Evolutionary conservation across 2,888 invertebrate species (phyloP).

Genomic region (Eurytoma adleriae): DNA sequence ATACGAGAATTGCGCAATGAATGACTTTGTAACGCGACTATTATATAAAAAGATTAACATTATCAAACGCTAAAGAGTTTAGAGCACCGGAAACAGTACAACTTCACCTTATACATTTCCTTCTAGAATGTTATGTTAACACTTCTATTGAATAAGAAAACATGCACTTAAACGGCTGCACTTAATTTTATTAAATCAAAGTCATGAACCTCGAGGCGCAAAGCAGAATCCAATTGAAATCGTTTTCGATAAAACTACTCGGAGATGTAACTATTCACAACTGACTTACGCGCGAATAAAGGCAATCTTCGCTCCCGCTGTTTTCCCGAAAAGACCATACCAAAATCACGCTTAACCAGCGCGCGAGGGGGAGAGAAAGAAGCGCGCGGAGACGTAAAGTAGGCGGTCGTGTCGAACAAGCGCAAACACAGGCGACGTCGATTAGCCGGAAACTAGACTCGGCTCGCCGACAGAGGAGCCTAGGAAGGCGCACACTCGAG

Average conservation of each 20-base stretch:
- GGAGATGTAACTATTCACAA: not conserved
- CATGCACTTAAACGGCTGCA: conserved; percentile 35
- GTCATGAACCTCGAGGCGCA: not conserved
- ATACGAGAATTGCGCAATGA: not conserved
- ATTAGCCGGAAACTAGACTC: no score
- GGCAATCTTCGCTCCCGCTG: no score
- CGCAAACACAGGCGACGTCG: no score
- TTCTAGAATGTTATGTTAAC: not conserved
- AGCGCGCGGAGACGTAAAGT: not conserved
- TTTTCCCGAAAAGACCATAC: not conserved
- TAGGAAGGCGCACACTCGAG: conserved; percentile 2
- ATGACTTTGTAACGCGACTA: conserved; percentile 5
- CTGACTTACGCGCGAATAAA: no score
- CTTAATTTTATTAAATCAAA: conserved; percentile 31
- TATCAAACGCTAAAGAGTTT: conserved; percentile 10
- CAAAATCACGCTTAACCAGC: conserved; percentile 32
- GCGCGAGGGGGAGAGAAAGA: conserved; percentile 5
- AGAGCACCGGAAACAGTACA: not conserved
- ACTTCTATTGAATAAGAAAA: conserved; percentile 2
- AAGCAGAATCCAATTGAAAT: not conserved
- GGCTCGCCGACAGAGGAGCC: not conserved
- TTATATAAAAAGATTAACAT: conserved; percentile 26
- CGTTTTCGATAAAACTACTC: not conserved
- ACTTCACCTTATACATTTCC: not conserved
- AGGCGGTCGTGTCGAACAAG: not conserved